phyloP scores from a whole-genome alignment of 2,113 vertebrate species.

The Numida meleagris region DNA sequence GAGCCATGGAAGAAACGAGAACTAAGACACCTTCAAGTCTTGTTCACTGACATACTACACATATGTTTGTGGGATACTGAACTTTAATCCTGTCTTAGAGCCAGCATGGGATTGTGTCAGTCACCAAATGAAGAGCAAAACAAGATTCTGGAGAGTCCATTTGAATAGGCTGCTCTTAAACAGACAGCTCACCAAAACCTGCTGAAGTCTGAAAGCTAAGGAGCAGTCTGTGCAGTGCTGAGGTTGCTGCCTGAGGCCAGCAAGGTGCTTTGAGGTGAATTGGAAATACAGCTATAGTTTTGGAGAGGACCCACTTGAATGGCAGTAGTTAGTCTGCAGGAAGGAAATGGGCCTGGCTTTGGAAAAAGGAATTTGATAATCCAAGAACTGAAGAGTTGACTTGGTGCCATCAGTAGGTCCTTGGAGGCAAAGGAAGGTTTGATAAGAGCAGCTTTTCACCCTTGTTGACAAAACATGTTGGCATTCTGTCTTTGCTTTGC shows the following conservation, averaged over 20 bases:
- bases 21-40: not conserved
- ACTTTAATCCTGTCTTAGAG: not conserved
- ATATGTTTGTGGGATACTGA: not conserved
- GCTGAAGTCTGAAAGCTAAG: not conserved
- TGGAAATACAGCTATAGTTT: not conserved
- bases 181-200: not conserved
- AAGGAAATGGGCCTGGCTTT: not conserved
- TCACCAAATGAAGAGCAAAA: not conserved
- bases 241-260: not conserved
- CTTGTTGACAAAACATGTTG: constrained; percentile 15
- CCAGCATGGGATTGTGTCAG: not conserved
- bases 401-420: not conserved
- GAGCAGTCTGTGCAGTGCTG: not conserved
- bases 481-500: not conserved
- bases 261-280: not conserved
- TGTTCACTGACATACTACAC: not conserved
- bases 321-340: not conserved
- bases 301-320: not conserved
- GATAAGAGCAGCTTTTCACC: not conserved
- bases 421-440: not conserved
- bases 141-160: not conserved
- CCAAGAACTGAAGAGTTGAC: not conserved
- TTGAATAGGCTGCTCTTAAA: not conserved
- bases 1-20: fast-evolving
- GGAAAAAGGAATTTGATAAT: not conserved